Evolutionary conservation across 1,140 invertebrate species (phyloP).

Genomic region (Brachionus plicatilis): DNA sequence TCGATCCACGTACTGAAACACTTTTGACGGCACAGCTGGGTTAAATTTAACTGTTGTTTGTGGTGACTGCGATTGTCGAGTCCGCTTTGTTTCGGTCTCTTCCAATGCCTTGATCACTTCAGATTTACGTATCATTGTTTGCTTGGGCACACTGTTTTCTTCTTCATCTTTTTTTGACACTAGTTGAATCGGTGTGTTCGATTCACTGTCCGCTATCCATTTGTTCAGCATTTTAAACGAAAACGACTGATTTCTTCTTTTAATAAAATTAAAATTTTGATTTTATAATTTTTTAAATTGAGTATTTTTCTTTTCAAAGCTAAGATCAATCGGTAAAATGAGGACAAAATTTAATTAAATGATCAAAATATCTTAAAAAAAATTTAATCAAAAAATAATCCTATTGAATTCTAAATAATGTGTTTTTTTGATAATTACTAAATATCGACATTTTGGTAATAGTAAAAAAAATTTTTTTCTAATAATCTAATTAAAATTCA

Average conservation of each 20-base stretch:
- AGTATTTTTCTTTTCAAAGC: neutral
- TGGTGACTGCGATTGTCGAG: neutral
- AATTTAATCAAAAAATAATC: neutral
- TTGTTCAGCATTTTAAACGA: conserved; percentile 39
- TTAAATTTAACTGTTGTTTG: neutral
- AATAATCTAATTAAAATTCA: too few relatives aligned
- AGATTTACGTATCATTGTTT: neutral
- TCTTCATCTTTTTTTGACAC: conserved; percentile 37
- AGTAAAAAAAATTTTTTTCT: too few relatives aligned
- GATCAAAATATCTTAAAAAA: too few relatives aligned
- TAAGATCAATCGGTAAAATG: too few relatives aligned
- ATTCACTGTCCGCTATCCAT: conserved; percentile 40
- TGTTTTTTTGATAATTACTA: too few relatives aligned
- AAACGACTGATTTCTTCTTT: conserved; percentile 40
- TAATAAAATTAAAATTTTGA: neutral
- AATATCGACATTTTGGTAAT: too few relatives aligned
- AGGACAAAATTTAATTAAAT: too few relatives aligned
- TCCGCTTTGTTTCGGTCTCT: neutral
- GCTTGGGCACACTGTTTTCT: neutral
- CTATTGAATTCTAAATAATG: too few relatives aligned
- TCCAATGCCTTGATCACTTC: conserved; percentile 30
- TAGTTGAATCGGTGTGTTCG: neutral
- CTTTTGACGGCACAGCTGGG: conserved; percentile 16
- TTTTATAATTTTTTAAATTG: neutral
- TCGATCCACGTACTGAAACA: conserved; percentile 22